Percentiles rank a stretch among this genome's conserved stretches.
Evolutionary conservation across 2,113 vertebrate genomes (phyloP).

Genomic region (Lonchura striata): DNA sequence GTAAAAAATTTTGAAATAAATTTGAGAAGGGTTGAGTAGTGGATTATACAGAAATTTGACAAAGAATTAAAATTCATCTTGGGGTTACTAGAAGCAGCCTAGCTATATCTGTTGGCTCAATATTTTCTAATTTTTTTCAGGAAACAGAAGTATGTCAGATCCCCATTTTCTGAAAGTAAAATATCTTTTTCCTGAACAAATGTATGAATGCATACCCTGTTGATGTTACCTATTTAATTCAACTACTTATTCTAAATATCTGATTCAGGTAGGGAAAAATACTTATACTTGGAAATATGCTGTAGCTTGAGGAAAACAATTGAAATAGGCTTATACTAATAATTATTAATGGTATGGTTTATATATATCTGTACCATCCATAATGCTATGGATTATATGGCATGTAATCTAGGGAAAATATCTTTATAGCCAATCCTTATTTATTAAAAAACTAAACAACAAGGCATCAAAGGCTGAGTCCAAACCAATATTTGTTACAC

Average conservation of each 20-base stretch:
- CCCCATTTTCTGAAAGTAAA: not conserved
- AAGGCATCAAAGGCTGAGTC: not conserved
- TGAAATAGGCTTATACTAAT: not conserved
- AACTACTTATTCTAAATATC: not conserved
- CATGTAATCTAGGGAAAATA: not conserved
- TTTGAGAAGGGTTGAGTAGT: not conserved
- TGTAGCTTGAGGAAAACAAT: not conserved
- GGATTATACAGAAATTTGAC: not conserved
- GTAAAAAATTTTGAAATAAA: not conserved
- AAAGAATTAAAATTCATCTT: not conserved
- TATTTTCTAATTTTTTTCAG: not conserved
- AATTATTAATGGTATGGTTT: not conserved
- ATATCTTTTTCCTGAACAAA: not conserved
- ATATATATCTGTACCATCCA: not conserved
- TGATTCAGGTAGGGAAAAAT: not conserved
- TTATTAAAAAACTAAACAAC: not conserved
- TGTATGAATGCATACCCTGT: not conserved
- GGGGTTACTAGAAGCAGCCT: not conserved
- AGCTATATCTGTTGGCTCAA: not conserved
- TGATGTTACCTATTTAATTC: not conserved
- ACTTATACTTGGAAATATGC: not conserved
- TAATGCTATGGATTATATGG: not conserved
- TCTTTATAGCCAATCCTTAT: not conserved
- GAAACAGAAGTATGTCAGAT: not conserved
- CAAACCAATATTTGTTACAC: not conserved